phyloP scores from a whole-genome alignment of 2,797 vertebrate genomes.

The Apodemus agrarius region DNA sequence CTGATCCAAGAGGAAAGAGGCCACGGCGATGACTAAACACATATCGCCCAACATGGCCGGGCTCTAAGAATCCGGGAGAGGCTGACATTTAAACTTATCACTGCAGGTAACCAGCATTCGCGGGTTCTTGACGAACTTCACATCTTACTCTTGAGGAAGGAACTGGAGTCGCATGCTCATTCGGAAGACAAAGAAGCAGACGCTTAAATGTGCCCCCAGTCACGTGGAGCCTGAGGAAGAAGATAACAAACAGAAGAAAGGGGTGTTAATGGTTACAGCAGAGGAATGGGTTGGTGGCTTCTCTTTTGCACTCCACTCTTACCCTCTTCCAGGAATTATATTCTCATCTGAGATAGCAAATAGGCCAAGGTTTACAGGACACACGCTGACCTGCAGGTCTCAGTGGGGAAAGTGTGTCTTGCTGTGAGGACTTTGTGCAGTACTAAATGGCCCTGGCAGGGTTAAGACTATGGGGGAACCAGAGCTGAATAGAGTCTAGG shows the following conservation, averaged over 20 bases:
- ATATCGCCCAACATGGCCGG: background rate
- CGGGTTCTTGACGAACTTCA: conserved; percentile 45
- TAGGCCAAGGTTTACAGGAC: background rate
- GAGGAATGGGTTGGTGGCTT: background rate
- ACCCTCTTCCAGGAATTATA: background rate
- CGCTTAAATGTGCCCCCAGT: background rate
- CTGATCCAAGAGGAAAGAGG: conserved; percentile 12
- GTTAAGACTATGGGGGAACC: background rate
- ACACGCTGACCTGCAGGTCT: background rate
- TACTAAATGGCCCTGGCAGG: background rate
- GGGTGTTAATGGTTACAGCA: background rate
- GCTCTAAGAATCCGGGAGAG: background rate
- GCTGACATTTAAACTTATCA: conserved; percentile 13
- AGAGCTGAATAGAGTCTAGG: background rate
- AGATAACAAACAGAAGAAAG: background rate
- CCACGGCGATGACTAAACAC: background rate
- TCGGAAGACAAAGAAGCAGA: conserved; percentile 22
- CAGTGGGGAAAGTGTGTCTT: background rate
- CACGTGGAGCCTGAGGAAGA: background rate
- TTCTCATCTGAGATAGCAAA: background rate
- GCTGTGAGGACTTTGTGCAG: background rate
- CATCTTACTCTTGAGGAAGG: conserved; percentile 54
- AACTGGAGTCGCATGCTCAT: background rate
- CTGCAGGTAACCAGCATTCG: background rate
- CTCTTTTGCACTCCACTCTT: background rate